phyloP scores from a whole-genome alignment of 2,797 vertebrate species.

The Chrosomus eos region DNA sequence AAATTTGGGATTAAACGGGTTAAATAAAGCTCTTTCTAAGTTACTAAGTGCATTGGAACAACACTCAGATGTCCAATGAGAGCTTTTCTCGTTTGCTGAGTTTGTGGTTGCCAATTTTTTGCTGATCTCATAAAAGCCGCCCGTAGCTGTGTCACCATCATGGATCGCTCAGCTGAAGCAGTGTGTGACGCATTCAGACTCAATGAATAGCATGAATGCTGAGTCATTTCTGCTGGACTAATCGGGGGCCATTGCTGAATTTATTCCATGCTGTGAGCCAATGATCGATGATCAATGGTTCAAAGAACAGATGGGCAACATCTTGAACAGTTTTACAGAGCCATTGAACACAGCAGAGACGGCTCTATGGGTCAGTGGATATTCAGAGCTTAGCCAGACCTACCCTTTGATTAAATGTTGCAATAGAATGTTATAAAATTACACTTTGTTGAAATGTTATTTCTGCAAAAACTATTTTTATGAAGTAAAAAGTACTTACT shows the following conservation, averaged over 20 bases:
- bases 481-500: neutral
- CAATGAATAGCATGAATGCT: slow-evolving; percentile 21
- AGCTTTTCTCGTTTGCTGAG: slow-evolving; percentile 1
- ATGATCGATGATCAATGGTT: slow-evolving; percentile 25
- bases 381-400: slow-evolving; percentile 6
- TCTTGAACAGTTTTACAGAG: slow-evolving; percentile 9
- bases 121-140: slow-evolving; percentile 16
- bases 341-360: slow-evolving; percentile 49
- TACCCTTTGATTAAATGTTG: neutral
- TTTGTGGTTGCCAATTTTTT: slow-evolving; percentile 36
- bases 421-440: neutral
- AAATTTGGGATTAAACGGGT: too few relatives aligned
- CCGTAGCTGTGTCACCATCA: slow-evolving; percentile 1
- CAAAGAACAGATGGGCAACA: slow-evolving; percentile 27
- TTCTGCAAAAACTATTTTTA: neutral
- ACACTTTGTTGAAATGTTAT: neutral
- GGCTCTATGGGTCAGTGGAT: neutral
- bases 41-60: slow-evolving; percentile 24
- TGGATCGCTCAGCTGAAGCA: neutral
- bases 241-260: neutral
- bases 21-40: slow-evolving; percentile 22
- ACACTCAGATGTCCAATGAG: slow-evolving; percentile 10
- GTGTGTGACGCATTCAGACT: neutral
- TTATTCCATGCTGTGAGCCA: slow-evolving; percentile 17
- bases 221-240: slow-evolving; percentile 10